Base-by-base conservation (phyloP, 2,888 invertebrate species). In the Steinernema scapterisci region DNA sequence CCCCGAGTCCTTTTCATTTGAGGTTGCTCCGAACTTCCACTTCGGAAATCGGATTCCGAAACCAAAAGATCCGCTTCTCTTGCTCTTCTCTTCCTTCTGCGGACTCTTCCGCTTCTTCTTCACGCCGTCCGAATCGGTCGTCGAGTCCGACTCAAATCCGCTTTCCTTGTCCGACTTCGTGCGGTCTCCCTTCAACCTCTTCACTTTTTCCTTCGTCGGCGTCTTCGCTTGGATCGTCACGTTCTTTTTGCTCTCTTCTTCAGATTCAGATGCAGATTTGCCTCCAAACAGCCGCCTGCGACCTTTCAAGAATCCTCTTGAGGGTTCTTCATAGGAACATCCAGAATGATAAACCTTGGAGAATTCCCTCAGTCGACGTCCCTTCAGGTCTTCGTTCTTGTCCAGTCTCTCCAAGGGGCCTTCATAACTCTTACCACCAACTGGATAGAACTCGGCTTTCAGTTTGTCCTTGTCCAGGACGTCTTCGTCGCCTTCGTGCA, bases 401-500 rank as follows among this genome's bases (percentile, higher is more conserved):
- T 63, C 73, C 9, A 70, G 21, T 45, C 54, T 38, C 23, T 73
- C 73, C 27, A 73, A 27, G 16, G 72, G 73, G 9, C 73, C 73
- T 43, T 72, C 73, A 21, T 73, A 73, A 0, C 27, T n/a, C 25
- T 72, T 23, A 16, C 71, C 71, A 19, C 19, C 46, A 11, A 43
- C n/a, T 19, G 70, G 70, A n/a, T 73, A 73, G 38, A 38, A 38
- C 11, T 54, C 38, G 43, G 44, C 74, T 63, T 70, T 73, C 52
- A 74, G 46, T 5, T 31, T 23, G 21, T 27, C 51, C 44, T 75
- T 43, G 21, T 76, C 78, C 52, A 76, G 75, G 7, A 71, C 74
- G 45, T 78, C 79, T 48, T 81, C 80, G 19, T 79, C 80, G 38
- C 81, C 79, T 21, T 76, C 79, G 43, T 78, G 79, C 13, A 74